phyloP scores from a whole-genome alignment of 2,888 invertebrate genomes.

The Metallyticus violacea region DNA sequence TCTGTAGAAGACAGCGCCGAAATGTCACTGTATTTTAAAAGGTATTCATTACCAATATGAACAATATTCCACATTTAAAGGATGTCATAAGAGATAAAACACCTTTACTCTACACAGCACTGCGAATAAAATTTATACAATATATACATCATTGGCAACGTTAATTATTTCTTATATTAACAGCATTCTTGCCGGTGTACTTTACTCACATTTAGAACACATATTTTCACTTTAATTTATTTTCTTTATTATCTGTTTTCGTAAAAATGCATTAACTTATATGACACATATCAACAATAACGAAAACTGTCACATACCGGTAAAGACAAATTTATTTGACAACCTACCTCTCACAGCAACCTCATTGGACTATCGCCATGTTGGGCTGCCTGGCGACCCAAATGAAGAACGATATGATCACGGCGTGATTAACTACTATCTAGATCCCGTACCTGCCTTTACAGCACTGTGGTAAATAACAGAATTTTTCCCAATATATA shows the following conservation, averaged over 20 bases:
- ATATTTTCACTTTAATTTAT: neutral
- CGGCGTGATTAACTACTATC: neutral
- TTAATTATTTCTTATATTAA: neutral
- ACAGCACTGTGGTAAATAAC: neutral
- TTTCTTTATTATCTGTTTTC: neutral
- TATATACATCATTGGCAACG: neutral
- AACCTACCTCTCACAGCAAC: conserved; percentile 19
- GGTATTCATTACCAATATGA: too few species aligned
- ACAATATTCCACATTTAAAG: too few species aligned
- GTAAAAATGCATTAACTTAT: neutral
- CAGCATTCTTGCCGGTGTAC: neutral
- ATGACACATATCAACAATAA: neutral
- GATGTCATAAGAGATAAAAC: too few species aligned
- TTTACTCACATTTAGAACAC: neutral
- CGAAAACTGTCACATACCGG: neutral
- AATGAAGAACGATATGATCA: neutral
- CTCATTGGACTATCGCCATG: conserved; percentile 22
- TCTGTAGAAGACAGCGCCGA: too few species aligned
- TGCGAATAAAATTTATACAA: neutral
- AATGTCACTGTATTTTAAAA: too few species aligned
- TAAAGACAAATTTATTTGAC: neutral
- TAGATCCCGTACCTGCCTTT: neutral
- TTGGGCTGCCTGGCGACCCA: conserved; percentile 10
- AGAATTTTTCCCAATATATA: too few species aligned
- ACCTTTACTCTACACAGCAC: too few species aligned